A percentile compares a stretch with the other conserved stretches of the same genome.
Evolutionary conservation across 2,113 vertebrate genomes (phyloP).

Genomic region (Oncorhynchus clarkii): DNA sequence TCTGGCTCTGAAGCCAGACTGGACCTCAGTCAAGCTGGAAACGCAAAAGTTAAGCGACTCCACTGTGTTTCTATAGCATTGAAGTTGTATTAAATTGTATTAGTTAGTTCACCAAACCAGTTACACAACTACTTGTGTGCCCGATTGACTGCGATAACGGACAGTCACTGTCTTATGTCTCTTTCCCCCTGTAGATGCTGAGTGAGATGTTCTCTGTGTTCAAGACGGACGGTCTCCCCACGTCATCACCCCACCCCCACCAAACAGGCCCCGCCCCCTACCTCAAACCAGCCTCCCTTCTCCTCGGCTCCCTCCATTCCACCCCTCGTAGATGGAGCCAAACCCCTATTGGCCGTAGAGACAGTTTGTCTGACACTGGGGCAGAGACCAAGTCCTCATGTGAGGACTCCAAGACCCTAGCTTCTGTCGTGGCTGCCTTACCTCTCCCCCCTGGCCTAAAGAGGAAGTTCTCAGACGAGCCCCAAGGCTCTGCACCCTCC

Average conservation of each 20-base stretch:
- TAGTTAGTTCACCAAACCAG: too few species aligned
- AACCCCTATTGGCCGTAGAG: too few species aligned
- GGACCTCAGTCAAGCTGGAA: slow-evolving; percentile 84
- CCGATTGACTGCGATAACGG: too few species aligned
- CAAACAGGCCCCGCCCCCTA: slow-evolving; percentile 56
- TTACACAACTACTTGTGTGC: too few species aligned
- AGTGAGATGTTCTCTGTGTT: slow-evolving; percentile 89
- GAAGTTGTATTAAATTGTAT: too few species aligned
- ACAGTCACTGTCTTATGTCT: too few species aligned
- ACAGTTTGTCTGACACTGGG: too few species aligned
- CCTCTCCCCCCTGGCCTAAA: slow-evolving; percentile 73
- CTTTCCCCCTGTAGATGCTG: slow-evolving; percentile 73
- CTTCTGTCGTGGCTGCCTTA: slow-evolving; percentile 71
- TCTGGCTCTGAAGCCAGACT: slow-evolving; percentile 87
- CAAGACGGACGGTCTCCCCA: slow-evolving; percentile 78
- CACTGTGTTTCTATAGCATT: too few species aligned
- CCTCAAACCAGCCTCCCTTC: slow-evolving; percentile 77
- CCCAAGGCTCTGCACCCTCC: slow-evolving; percentile 54
- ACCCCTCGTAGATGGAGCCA: slow-evolving; percentile 21
- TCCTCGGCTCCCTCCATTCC: slow-evolving; percentile 63
- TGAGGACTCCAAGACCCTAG: slow-evolving; percentile 74
- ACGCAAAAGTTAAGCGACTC: slow-evolving; percentile 81
- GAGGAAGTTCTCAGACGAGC: slow-evolving; percentile 78
- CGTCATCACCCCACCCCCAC: slow-evolving; percentile 74
- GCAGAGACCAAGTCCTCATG: slow-evolving; percentile 45